A percentile compares a stretch with the other conserved stretches of the same genome.
These are phyloP conservation scores for Colletes collaris DNA, from an alignment of 2,888 invertebrate species.

Conservation along the genomic window DNA sequence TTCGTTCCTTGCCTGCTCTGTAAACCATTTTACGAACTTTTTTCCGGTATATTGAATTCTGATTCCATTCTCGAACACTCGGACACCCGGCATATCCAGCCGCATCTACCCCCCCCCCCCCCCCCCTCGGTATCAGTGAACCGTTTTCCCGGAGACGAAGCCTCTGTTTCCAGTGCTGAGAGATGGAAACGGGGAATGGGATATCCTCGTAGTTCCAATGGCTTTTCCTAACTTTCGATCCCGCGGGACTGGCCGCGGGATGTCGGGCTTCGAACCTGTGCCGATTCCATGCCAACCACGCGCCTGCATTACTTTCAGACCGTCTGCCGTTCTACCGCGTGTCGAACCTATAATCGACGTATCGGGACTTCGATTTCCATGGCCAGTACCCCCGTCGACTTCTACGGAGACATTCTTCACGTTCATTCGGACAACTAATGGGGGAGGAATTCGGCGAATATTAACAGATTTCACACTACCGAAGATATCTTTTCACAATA, in stretches of 20 bases:
- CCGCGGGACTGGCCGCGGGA: slow-evolving; percentile 66
- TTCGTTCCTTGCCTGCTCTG: not conserved
- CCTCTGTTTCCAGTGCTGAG: slow-evolving; percentile 55
- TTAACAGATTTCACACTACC: no score
- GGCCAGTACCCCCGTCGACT: not conserved
- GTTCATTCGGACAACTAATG: no score
- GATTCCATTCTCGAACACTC: slow-evolving; percentile 65
- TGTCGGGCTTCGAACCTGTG: slow-evolving; percentile 15
- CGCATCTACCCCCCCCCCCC: slow-evolving; percentile 64
- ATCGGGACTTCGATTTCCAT: slow-evolving; percentile 19
- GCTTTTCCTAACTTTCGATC: slow-evolving; percentile 74
- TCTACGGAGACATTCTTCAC: no score
- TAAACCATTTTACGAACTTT: slow-evolving; percentile 62
- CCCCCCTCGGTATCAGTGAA: slow-evolving; percentile 68
- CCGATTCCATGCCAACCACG: slow-evolving; percentile 41
- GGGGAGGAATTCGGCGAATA: no score
- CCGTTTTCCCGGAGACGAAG: slow-evolving; percentile 55
- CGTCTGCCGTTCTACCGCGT: slow-evolving; percentile 23
- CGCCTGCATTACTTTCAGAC: not conserved
- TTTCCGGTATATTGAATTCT: slow-evolving; percentile 74
- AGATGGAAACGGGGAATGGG: slow-evolving; percentile 61
- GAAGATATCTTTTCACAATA: no score
- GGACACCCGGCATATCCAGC: slow-evolving; percentile 44
- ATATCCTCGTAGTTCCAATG: slow-evolving; percentile 68
- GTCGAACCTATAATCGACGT: slow-evolving; percentile 57